Base-by-base conservation (phyloP, 2,113 vertebrate genomes). In the Amblyopsis rosae region DNA sequence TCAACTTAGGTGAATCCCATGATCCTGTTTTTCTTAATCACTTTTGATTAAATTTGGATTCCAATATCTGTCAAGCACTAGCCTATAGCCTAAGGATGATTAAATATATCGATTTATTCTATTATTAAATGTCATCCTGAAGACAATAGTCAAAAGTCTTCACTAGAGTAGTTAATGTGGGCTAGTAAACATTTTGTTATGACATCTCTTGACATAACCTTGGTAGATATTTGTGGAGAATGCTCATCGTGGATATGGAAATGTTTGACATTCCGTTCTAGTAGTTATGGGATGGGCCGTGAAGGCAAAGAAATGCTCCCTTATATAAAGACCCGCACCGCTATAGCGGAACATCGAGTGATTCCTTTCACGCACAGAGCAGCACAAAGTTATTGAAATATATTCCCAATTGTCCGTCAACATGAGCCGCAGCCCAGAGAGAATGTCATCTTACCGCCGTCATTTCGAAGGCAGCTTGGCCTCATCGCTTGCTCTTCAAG, bases 361-460 rank as follows among this genome's bases (percentile, higher is more conserved):
- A 65, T 51, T 47, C 0, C 45, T 53, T 60, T 47, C 26, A 9
- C 71, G 12, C 61, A 53, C 73, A 64, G 48, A 61, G 61, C 45
- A 41, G 70, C 64, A 50, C 46, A 33, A 72, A 74, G 47, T 26
- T 66, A 7, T 56, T 26, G 46, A 54, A 66, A 26, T 17, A 19
- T 26, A 26, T 26, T 26, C 26, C 26, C 2, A 26, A 3, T 4
- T 72, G 49, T 33, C n/a, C 49, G 15, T 74, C 80, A 88, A 1
- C 65, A 94, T 92, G 93, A 91, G 91, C 59, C 73, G 65, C 78
- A 93, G 92, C 72, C 88, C 87, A 67, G 92, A 92, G 49, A 91
- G 90, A 75, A 91, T 91, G 78, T 94, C 92, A 6, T 93, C 93
- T 0, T 93, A 94, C 74, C 87, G 91, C 55, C 87, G 92, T 17